Evolutionary conservation across 92 coral and sea anemone genomes (phyloP).

Genomic region (Epizoanthus scotinus): DNA sequence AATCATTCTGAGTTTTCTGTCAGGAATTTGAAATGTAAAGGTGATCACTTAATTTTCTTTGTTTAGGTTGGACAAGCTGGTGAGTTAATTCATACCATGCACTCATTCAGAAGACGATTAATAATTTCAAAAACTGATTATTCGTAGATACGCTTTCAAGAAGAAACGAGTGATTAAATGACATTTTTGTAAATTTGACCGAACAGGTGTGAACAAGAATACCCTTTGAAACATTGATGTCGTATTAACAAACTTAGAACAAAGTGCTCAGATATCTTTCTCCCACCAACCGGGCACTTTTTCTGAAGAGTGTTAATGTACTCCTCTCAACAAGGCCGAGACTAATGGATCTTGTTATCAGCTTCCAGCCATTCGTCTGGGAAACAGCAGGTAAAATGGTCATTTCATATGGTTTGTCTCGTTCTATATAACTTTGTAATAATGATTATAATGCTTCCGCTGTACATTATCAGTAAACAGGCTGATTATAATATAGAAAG

Average conservation of each 20-base stretch:
- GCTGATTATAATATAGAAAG: no score
- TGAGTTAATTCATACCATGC: not conserved
- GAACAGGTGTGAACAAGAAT: not conserved
- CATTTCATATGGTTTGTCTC: no score
- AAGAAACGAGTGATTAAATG: not conserved
- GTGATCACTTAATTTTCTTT: not conserved
- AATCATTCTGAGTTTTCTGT: not conserved
- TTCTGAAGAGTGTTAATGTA: not conserved
- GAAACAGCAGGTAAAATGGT: not conserved
- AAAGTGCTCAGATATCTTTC: not conserved
- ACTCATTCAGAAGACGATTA: not conserved
- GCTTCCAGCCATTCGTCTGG: not conserved
- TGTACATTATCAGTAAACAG: no score
- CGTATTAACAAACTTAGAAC: not conserved
- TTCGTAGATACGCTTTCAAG: not conserved
- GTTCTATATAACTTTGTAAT: no score
- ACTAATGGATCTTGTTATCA: not conserved
- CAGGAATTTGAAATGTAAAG: constrained; percentile 11
- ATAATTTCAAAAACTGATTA: not conserved
- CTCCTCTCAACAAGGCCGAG: not conserved
- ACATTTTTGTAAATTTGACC: not conserved
- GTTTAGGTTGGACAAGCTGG: not conserved
- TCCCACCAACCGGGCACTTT: not conserved
- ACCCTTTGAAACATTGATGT: not conserved
- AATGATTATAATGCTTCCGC: no score